phyloP scores from a whole-genome alignment of 2,113 vertebrate species.

The Neomonachus schauinslandi region DNA sequence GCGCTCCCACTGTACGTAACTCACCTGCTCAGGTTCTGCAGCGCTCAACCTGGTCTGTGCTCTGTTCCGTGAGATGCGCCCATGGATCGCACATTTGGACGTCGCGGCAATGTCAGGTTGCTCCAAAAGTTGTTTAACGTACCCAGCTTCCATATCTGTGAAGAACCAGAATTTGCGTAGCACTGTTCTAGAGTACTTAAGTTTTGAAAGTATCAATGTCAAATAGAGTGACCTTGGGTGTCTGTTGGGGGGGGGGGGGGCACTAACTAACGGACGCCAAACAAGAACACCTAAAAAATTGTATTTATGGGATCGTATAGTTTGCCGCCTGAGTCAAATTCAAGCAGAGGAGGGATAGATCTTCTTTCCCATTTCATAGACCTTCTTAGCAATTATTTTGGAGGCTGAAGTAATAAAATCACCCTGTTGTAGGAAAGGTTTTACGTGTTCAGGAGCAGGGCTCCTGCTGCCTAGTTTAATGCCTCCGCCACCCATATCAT shows the following conservation, averaged over 20 bases:
- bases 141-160: not conserved
- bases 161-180: not conserved
- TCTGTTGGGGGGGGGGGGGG: not conserved
- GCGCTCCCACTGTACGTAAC: not conserved
- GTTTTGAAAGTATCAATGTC: slow-evolving; percentile 18
- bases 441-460: not conserved
- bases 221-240: not conserved
- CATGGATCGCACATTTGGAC: not conserved
- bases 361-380: not conserved
- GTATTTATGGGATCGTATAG: not conserved
- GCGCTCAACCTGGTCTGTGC: not conserved
- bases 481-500: not conserved
- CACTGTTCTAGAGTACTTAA: not conserved
- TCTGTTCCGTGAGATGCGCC: not conserved
- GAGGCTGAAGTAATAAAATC: not conserved
- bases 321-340: slow-evolving; percentile 25
- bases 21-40: not conserved
- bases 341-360: not conserved
- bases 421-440: not conserved
- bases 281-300: slow-evolving; percentile 15
- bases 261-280: not conserved
- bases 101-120: not conserved
- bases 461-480: not conserved
- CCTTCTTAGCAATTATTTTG: slow-evolving; percentile 40
- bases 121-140: not conserved